Evolutionary conservation across 2,113 vertebrate species (phyloP).

Genomic region (Corvus hawaiiensis): DNA sequence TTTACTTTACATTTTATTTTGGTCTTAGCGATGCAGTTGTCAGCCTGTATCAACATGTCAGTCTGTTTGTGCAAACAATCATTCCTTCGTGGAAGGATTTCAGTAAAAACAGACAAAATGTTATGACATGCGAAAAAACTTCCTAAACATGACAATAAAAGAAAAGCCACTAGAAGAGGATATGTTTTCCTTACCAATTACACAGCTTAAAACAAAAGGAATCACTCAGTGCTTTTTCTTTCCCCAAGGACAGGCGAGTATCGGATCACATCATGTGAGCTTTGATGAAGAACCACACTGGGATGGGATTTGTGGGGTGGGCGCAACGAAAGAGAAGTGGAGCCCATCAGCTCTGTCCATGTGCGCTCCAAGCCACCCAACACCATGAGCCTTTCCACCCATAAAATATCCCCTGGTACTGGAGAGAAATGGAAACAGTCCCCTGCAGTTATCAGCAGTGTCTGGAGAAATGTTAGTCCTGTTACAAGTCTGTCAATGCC

Average conservation of each 20-base stretch:
- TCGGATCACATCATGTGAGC: rapidly evolving
- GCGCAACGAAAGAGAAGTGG: rapidly evolving
- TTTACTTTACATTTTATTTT: conserved; percentile 74
- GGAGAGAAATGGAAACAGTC: neutral
- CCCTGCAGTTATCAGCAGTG: neutral
- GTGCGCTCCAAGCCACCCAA: neutral
- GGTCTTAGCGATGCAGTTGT: conserved; percentile 60
- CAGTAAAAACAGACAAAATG: conserved; percentile 71
- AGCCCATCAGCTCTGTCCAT: neutral
- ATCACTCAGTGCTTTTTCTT: neutral
- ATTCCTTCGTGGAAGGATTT: conserved; percentile 64
- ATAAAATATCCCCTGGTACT: neutral
- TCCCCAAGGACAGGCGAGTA: neutral
- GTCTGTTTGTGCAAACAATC: conserved; percentile 64
- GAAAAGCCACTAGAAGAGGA: conserved; percentile 47
- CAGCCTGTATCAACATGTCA: conserved; percentile 73
- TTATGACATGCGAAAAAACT: conserved; percentile 66
- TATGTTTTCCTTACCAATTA: conserved; percentile 47
- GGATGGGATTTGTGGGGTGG: neutral
- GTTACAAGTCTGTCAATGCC: neutral
- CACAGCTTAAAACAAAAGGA: conserved; percentile 33
- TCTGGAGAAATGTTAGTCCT: neutral
- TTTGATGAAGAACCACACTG: neutral
- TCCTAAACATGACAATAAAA: conserved; percentile 43
- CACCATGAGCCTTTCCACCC: rapidly evolving